A percentile compares a stretch with the other conserved stretches of the same genome.
Conservation (phyloP, 2,888 invertebrate species). For the Sphaerophoria rueppellii region DNA sequence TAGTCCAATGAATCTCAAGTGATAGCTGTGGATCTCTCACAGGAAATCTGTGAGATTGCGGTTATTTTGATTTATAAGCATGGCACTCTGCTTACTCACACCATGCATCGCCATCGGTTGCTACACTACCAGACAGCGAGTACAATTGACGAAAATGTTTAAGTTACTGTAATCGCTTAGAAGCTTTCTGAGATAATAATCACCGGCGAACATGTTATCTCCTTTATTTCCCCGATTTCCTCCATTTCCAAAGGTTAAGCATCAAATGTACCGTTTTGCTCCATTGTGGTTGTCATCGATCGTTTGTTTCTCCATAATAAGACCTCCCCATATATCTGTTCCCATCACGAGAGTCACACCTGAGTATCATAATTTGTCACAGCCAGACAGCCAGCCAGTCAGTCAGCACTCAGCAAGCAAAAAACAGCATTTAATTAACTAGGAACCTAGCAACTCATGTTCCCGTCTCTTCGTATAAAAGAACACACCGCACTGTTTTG, state of each 20-base stretch:
- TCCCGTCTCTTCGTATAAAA: neutral
- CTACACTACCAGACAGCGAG: neutral
- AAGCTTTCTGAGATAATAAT: neutral
- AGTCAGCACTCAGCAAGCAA: neutral
- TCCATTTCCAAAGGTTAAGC: neutral
- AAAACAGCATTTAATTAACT: slow-evolving; percentile 22
- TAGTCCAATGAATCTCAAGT: slow-evolving; percentile 26
- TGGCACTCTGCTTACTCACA: too few species aligned
- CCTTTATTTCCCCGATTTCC: neutral
- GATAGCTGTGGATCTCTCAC: neutral
- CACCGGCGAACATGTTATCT: neutral
- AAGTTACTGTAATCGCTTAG: neutral
- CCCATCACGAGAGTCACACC: slow-evolving; percentile 16
- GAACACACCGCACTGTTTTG: neutral
- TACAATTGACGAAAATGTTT: neutral
- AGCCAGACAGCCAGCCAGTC: neutral
- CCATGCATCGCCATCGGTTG: neutral
- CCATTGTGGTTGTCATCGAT: slow-evolving; percentile 15
- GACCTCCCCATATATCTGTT: neutral
- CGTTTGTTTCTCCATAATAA: neutral
- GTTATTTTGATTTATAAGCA: too few species aligned
- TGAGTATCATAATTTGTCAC: neutral
- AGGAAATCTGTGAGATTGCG: slow-evolving; percentile 27
- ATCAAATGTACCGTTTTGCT: slow-evolving; percentile 22
- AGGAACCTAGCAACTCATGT: neutral